phyloP scores from a whole-genome alignment of 2,888 invertebrate species.

The Sclerodermus sp. region DNA sequence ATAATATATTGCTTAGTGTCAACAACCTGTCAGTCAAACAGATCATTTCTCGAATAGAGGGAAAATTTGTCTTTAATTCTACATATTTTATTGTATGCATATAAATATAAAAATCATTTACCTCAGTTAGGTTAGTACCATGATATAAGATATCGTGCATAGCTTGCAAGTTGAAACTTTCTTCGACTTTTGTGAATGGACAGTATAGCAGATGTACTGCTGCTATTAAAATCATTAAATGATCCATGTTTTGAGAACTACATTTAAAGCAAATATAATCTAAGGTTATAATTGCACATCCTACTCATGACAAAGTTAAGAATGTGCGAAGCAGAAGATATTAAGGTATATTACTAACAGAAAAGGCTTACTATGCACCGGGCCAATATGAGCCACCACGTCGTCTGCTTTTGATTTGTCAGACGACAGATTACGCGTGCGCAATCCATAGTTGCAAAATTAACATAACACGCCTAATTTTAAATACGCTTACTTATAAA shows the following conservation, averaged over 20 bases:
- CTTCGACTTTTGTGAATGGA: constrained; percentile 98
- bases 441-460: no score
- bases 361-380: no score
- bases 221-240: constrained; percentile 74
- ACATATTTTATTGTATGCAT: neutral
- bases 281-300: neutral
- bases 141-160: constrained; percentile 95
- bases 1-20: constrained; percentile 12
- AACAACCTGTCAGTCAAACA: constrained; percentile 21
- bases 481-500: no score
- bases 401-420: constrained; percentile 19
- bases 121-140: constrained; percentile 80
- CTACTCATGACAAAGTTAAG: constrained; percentile 16
- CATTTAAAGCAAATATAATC: no score
- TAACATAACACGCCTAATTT: no score
- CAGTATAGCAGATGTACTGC: constrained; percentile 81
- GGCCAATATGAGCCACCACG: constrained; percentile 10
- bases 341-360: no score
- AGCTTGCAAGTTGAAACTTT: constrained; percentile 98
- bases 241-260: constrained; percentile 65
- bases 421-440: no score
- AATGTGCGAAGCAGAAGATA: neutral
- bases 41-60: constrained; percentile 2
- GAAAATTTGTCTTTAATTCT: no score
- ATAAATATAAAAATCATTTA: constrained; percentile 54